Base-by-base conservation (phyloP, 2,113 vertebrate species). In the Ailurus styani region DNA sequence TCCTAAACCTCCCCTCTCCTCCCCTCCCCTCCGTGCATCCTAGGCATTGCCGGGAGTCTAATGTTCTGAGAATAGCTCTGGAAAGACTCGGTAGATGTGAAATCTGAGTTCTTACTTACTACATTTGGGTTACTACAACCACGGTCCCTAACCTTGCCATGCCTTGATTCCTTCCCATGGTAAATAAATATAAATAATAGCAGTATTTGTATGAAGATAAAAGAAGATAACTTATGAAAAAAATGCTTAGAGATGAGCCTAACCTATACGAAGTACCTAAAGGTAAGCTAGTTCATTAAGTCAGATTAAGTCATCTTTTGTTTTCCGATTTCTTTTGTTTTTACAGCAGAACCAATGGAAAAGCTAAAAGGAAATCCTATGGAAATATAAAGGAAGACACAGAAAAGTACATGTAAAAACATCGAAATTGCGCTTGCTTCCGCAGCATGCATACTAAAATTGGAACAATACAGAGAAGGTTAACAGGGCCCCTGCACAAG, bases 141-240 rank as follows among this genome's bases (percentile, higher is more conserved):
- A 79, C 34, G 29, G 96, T 4, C 2, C 68, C 97, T 97, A 52
- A 93, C 17, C 18, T 96, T 91, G 91, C 60, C 0, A 2, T 55
- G 45, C 50, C 90, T 95, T 72, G 73, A 52, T 93, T 93, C 84
- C 79, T 34, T 83, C 60, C 55, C 95, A 55, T 96, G 95, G 78
- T 77, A 95, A 98, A 96, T 95, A 84, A 96, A 73, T 66, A 93
- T 57, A 93, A 97, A 97, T 79, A 47, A 96, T 14, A 95, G 73
- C 9, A 52, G 31, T 27, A 45, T 57, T 87, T 23, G 45, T 70
- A 79, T 90, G 45, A 93, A 93, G 11, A 86, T 82, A 40, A 95
- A 81, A 62, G 50, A 81, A 70, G 14, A 68, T 55, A 8, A 70
- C 18, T 57, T 77, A 78, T 14, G 9, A 88, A 95, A 88, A 95